Base-by-base conservation (phyloP, 2,888 invertebrate species). In the Drosophila ochracea region DNA sequence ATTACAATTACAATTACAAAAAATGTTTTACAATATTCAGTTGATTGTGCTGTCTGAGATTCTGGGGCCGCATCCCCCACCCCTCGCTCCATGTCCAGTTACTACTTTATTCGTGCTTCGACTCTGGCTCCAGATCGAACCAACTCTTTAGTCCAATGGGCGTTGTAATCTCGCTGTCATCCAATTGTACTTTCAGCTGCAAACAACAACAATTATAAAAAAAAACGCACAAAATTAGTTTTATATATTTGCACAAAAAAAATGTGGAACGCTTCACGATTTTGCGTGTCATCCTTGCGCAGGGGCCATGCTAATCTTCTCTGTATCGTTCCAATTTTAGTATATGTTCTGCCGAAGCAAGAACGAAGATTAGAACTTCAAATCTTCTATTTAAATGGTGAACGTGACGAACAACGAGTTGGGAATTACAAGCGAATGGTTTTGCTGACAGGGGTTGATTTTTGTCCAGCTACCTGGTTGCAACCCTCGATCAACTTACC, bases 261-360 rank as follows among this genome's bases (percentile, higher is more conserved):
- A 77, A 80, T 92, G 92, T 92, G 92, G 92, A 93, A 96, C 96
- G 96, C 96, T 96, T 96, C 96, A 96, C 96, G 96, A 97, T 96
- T 97, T 97, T 97, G 96, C 96, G 96, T 96, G 96, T 96, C 96
- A 97, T 97, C 96, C 96, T 96, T 97, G 96, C 96, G 96, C 96
- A 97, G 96, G 96, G 96, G 96, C 96, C 96, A 97, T 96, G 96
- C 96, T 97, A 96, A 97, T 97, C 96, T 97, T 97, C 96, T 97
- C 96, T 97, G 96, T 97, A 96, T 96, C 96, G 96, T 96, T 96
- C 96, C 96, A 96, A 96, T 96, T 96, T 96, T 96, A 96, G 96
- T 95, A 95, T 95, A 96, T 95, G 95, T 95, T 95, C 95, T 95
- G 95, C 95, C 95, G 95, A 95, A 96, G 95, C 95, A 95, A 95